phyloP scores from a whole-genome alignment of 2,797 vertebrate species.

The Thripadectes ignobilis region DNA sequence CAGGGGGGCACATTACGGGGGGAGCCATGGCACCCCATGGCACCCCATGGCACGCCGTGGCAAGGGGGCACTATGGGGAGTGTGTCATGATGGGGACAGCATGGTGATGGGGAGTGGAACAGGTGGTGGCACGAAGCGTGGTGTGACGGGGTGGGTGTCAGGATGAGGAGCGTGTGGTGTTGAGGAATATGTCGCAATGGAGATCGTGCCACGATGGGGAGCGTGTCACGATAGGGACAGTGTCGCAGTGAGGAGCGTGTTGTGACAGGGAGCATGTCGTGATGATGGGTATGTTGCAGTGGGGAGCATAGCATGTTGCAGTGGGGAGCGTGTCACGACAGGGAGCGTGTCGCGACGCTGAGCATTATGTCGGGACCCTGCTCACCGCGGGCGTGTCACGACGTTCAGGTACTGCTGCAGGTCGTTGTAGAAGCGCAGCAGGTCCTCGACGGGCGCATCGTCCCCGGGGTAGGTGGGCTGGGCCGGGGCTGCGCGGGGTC shows the following conservation, averaged over 20 bases:
- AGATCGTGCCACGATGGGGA: too few species aligned
- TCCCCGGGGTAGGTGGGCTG: conserved; percentile 25
- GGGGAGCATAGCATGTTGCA: accelerated
- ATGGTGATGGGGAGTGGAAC: neutral
- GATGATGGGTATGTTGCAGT: too few species aligned
- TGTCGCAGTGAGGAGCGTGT: neutral
- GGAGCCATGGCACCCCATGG: too few species aligned
- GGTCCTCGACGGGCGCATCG: conserved; percentile 16
- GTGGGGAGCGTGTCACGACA: accelerated
- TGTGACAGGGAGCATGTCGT: too few species aligned
- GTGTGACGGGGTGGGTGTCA: neutral
- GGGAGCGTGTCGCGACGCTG: neutral
- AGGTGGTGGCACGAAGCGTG: too few species aligned
- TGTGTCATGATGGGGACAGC: too few species aligned
- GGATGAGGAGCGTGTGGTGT: too few species aligned
- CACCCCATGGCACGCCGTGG: too few species aligned
- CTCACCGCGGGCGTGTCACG: conserved; percentile 37
- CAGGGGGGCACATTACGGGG: neutral
- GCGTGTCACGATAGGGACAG: too few species aligned
- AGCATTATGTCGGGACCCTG: neutral
- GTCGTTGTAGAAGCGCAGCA: conserved; percentile 46
- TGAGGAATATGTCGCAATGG: accelerated
- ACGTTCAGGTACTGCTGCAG: conserved; percentile 56
- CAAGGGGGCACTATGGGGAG: neutral
- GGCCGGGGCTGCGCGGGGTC: neutral